Conservation (phyloP, 1,140 invertebrate genomes). For the Bombus terrestris region DNA sequence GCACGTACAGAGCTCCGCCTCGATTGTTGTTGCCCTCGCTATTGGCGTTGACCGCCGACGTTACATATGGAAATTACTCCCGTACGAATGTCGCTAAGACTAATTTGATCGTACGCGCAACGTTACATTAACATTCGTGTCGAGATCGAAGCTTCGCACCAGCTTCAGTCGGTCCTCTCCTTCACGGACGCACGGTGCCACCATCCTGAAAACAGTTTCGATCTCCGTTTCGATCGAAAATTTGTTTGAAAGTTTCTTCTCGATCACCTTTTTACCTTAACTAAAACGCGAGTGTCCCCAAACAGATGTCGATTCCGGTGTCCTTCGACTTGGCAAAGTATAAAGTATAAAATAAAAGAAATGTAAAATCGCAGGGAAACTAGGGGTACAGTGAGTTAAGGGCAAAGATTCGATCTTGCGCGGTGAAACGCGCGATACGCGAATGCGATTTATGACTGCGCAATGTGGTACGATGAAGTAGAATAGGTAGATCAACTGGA, state of each 20-base stretch:
- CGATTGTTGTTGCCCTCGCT: conserved; percentile 68
- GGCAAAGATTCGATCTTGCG: not conserved
- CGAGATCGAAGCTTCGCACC: conserved; percentile 26
- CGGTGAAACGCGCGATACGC: not conserved
- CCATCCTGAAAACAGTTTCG: not conserved
- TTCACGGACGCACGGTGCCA: conserved; percentile 33
- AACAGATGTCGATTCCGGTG: not conserved
- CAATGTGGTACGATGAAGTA: conserved; percentile 20
- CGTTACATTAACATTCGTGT: conserved; percentile 51
- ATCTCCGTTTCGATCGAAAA: not conserved
- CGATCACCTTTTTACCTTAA: not conserved
- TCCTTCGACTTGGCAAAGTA: not conserved
- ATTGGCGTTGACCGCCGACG: conserved; percentile 59
- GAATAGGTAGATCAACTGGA: not conserved
- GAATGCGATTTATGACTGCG: not conserved
- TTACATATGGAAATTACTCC: conserved; percentile 61
- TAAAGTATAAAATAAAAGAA: not conserved
- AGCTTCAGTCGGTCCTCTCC: conserved; percentile 27
- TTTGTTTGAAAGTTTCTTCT: not conserved
- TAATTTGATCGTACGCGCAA: conserved; percentile 45
- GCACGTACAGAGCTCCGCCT: conserved; percentile 63
- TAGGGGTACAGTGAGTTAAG: not conserved
- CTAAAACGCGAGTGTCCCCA: no score
- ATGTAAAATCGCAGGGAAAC: not conserved
- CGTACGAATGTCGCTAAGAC: conserved; percentile 40